Conservation (phyloP, 2,888 invertebrate genomes). For the Auanema sp. region DNA sequence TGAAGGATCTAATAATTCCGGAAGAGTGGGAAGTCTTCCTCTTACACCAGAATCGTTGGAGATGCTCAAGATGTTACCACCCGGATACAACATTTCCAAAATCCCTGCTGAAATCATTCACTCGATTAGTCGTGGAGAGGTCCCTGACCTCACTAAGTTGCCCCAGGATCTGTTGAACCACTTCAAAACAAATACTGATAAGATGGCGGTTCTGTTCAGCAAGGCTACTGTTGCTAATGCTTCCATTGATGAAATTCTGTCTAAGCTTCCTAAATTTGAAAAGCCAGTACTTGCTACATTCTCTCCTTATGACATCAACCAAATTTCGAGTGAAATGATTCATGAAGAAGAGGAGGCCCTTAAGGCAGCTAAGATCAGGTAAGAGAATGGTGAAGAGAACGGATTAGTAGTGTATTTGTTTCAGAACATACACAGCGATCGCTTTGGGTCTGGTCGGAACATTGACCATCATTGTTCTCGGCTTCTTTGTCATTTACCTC, state of each 20-base stretch:
- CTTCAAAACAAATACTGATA: constrained; percentile 50
- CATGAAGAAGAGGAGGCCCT: constrained; percentile 36
- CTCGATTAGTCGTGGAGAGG: constrained; percentile 52
- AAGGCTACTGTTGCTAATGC: constrained; percentile 35
- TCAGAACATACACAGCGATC: constrained; percentile 49
- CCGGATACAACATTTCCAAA: constrained; percentile 44
- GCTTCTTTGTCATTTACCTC: constrained; percentile 69
- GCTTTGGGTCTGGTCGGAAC: constrained; percentile 52
- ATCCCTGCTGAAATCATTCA: constrained; percentile 44
- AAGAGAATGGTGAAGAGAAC: not conserved
- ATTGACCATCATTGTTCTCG: constrained; percentile 49
- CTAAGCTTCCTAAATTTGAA: constrained; percentile 58
- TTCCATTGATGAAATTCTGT: constrained; percentile 55
- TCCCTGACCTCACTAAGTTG: constrained; percentile 57
- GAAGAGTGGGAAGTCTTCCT: not conserved
- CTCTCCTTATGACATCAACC: constrained; percentile 61
- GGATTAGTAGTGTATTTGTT: constrained; percentile 1
- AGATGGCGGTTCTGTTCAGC: constrained; percentile 43
- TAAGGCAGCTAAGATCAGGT: constrained; percentile 29
- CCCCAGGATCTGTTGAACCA: constrained; percentile 58
- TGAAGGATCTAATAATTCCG: not conserved
- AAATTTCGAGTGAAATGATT: constrained; percentile 54
- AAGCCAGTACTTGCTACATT: constrained; percentile 53
- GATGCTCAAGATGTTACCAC: constrained; percentile 41
- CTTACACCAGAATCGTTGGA: constrained; percentile 17